Evolutionary conservation across 2,888 invertebrate genomes (phyloP).

Genomic region (Drosophila picticornis): DNA sequence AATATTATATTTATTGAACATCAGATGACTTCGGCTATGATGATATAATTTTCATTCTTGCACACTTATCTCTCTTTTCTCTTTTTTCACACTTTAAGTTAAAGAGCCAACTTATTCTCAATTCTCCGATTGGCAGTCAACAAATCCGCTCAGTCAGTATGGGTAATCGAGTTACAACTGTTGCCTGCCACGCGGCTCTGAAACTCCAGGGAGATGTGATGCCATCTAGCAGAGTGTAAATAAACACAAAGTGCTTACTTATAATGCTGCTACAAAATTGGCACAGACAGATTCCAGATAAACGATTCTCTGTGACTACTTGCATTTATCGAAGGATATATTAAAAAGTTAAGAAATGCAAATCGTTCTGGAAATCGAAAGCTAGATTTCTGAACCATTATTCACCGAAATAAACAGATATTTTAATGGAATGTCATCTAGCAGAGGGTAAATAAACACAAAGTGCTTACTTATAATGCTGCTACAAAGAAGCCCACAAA

Average conservation of each 20-base stretch:
- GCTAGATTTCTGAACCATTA: no score
- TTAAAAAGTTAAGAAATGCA: not conserved
- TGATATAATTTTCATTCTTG: not conserved
- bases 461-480: not conserved
- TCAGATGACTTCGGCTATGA: not conserved
- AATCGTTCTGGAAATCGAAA: not conserved
- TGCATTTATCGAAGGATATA: not conserved
- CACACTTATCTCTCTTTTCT: not conserved
- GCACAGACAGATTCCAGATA: not conserved
- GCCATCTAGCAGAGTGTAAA: not conserved
- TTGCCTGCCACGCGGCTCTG: not conserved
- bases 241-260: not conserved
- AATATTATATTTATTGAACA: not conserved
- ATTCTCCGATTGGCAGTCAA: not conserved
- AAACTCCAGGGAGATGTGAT: not conserved
- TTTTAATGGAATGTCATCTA: not conserved
- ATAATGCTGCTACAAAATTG: not conserved
- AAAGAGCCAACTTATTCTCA: not conserved
- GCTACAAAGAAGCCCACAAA: not conserved
- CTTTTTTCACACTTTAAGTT: not conserved
- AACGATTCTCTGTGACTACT: not conserved
- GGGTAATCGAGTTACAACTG: constrained; percentile 43
- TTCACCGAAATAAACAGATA: not conserved
- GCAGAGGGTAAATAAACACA: not conserved
- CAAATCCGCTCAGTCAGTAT: constrained; percentile 9